A percentile compares a stretch with the other conserved stretches of the same genome.
Evolutionary conservation across 2,797 vertebrate species (phyloP).

Genomic region (Helarctos malayanus): DNA sequence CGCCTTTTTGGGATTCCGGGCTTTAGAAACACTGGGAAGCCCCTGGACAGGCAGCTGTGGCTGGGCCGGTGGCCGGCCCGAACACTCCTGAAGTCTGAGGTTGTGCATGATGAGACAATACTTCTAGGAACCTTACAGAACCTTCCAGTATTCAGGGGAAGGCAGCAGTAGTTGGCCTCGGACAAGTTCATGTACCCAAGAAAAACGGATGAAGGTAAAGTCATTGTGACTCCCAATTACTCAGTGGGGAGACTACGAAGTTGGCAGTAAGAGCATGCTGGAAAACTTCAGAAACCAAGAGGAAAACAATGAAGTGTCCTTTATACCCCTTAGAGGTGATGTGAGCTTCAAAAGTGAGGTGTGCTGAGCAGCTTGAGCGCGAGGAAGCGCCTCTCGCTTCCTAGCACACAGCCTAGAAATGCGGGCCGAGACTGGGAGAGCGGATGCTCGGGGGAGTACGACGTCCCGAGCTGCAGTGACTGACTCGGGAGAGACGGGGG

Average conservation of each 20-base stretch:
- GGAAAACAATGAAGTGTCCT: not conserved
- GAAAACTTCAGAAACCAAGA: not conserved
- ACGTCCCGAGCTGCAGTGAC: accelerated
- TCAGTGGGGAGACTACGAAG: not conserved
- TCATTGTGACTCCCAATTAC: not conserved
- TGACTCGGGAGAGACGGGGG: not conserved
- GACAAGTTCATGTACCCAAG: not conserved
- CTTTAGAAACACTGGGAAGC: not conserved
- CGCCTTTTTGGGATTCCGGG: not conserved
- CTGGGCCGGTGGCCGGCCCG: not conserved
- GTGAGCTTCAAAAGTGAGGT: not conserved
- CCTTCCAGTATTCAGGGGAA: not conserved
- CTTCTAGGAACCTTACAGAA: not conserved
- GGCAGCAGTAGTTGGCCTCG: not conserved
- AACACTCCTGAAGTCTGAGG: not conserved
- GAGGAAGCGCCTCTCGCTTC: not conserved
- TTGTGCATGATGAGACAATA: accelerated
- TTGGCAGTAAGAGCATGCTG: not conserved
- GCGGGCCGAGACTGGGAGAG: accelerated
- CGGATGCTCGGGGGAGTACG: accelerated
- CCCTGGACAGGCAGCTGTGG: not conserved
- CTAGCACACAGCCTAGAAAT: not conserved
- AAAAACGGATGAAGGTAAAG: not conserved
- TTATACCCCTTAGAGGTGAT: not conserved
- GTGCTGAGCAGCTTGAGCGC: not conserved